phyloP scores from a whole-genome alignment of 2,797 vertebrate species.

The Ptychobarbus kaznakovi region DNA sequence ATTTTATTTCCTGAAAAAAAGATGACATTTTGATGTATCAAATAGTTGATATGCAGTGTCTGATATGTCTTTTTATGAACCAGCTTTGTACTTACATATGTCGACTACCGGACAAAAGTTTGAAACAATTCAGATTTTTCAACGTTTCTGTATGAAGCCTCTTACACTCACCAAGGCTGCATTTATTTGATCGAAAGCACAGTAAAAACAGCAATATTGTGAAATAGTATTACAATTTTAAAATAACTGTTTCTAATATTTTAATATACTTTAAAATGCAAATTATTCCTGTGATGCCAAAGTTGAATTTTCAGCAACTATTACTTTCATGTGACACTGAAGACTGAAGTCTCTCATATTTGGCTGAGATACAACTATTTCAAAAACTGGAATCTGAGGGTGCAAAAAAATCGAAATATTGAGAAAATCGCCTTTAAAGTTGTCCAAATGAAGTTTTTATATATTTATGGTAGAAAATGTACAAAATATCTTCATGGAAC shows the following conservation, averaged over 20 bases:
- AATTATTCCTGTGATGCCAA: neutral
- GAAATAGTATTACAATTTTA: neutral
- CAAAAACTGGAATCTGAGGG: too few relatives aligned
- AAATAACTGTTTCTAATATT: neutral
- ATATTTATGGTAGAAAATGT: too few relatives aligned
- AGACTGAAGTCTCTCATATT: too few relatives aligned
- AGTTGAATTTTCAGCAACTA: neutral
- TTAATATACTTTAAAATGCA: neutral
- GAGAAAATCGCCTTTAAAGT: too few relatives aligned
- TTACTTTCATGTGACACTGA: too few relatives aligned
- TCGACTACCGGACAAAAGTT: too few relatives aligned
- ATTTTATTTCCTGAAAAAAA: constrained; percentile 92
- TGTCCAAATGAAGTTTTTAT: too few relatives aligned
- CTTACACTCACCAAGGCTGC: neutral
- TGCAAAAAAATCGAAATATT: too few relatives aligned
- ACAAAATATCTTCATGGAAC: too few relatives aligned
- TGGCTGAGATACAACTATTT: too few relatives aligned
- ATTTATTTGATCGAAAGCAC: neutral
- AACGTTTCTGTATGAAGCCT: neutral
- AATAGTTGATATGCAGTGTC: neutral
- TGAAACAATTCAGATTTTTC: neutral
- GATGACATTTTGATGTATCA: neutral
- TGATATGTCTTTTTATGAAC: neutral
- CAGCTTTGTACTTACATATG: neutral
- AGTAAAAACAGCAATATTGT: neutral